Percentiles rank a stretch among this genome's conserved stretches.
These are phyloP conservation scores for Zosterops japonicus DNA, from an alignment of 2,113 vertebrate genomes.

Conservation along the genomic window DNA sequence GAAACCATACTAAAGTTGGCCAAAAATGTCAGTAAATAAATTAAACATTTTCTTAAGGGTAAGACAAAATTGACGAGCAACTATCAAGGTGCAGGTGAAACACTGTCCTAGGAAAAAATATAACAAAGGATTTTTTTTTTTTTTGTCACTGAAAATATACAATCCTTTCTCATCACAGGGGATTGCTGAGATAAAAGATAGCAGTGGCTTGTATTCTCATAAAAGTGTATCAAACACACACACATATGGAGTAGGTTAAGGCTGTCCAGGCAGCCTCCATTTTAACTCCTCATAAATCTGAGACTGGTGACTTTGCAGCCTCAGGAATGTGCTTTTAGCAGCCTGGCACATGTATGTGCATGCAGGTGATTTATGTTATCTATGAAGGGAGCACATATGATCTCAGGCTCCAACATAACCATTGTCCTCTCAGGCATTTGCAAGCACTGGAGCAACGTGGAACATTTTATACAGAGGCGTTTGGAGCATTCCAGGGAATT, in stretches of 20 bases:
- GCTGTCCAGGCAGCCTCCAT: not conserved
- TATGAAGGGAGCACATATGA: accelerated
- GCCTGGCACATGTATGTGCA: accelerated
- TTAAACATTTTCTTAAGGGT: not conserved
- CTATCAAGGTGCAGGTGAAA: not conserved
- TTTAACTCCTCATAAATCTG: not conserved
- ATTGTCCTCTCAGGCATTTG: not conserved
- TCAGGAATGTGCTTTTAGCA: not conserved
- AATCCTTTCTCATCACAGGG: not conserved
- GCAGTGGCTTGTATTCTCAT: not conserved
- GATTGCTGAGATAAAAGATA: not conserved
- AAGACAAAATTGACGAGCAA: not conserved
- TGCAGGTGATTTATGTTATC: not conserved
- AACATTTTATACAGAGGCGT: not conserved
- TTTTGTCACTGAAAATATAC: no score
- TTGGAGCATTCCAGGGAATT: not conserved
- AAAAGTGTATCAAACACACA: not conserved
- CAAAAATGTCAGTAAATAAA: not conserved
- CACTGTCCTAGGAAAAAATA: not conserved
- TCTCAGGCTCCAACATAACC: not conserved
- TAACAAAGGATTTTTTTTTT: not conserved
- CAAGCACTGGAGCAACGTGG: not conserved
- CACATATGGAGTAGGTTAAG: not conserved
- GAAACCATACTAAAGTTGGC: not conserved
- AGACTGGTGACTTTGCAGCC: not conserved